Conservation (phyloP, 2,113 vertebrate species). For the Hydrolagus affinis region DNA sequence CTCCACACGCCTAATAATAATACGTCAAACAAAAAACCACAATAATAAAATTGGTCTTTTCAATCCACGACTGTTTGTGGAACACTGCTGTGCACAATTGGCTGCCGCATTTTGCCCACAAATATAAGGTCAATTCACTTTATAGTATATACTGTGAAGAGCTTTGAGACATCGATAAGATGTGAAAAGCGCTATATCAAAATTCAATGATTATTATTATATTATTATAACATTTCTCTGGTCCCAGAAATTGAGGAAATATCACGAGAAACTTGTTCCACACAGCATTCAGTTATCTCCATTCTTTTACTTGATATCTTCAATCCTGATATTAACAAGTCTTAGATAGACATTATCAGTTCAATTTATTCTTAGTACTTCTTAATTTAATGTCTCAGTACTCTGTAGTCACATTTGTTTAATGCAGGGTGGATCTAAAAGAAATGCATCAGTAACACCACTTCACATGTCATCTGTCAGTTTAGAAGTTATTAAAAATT, state of each 20-base stretch:
- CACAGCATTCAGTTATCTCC: background rate
- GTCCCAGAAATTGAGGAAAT: background rate
- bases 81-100: too few relatives aligned
- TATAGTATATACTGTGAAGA: too few relatives aligned
- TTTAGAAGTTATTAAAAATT: background rate
- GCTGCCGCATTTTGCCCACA: too few relatives aligned
- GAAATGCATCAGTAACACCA: background rate
- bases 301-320: background rate
- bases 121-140: too few relatives aligned
- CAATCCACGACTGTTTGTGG: too few relatives aligned
- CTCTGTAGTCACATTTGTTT: background rate
- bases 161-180: too few relatives aligned
- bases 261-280: background rate
- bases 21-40: too few relatives aligned
- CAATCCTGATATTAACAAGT: background rate
- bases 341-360: background rate
- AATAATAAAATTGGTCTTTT: too few relatives aligned
- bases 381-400: background rate
- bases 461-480: background rate
- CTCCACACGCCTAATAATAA: too few relatives aligned
- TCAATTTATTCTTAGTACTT: background rate
- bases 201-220: too few relatives aligned
- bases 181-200: too few relatives aligned
- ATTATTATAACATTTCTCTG: background rate
- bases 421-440: background rate